Evolutionary conservation across 2,888 invertebrate species (phyloP), one percentile per base, ranked within the genome.

Genomic region (Caenorhabditis becei): DNA sequence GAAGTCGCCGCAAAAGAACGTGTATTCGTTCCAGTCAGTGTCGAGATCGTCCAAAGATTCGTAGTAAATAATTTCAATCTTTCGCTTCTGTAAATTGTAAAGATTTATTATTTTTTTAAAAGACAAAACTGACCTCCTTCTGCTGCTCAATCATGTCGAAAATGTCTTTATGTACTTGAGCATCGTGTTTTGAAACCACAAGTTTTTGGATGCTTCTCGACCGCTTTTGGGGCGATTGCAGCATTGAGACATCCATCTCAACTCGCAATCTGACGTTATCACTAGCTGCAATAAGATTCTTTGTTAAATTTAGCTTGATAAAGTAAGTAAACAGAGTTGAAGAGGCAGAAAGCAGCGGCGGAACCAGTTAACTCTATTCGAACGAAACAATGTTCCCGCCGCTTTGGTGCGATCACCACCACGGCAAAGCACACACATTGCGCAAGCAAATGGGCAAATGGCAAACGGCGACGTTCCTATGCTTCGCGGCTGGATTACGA

Each of bases 1-100:
- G 56, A 82, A 82, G 24, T 77, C 70, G 32, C 72, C 74, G 56
- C 82, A 82, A 26, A 82, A 82, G 58, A 82, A 82, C 24, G 77
- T 74, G 63, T 61, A 70, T 11, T 82, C 82, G 44, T 32, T 59
- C 72, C 69, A 77, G 62, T 77, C 77, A 18, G 41, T 2, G n/a
- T 28, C 59, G 23, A 81, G 32, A 16, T 81, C 81, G 11, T 72
- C 63, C 35, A 78, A 24, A 16, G 26, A 35, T 11, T 78, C 70
- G 61, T 66, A 74, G 26, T 58, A 47, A 63, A 78, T 54, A 16
- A 74, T 23, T 47, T 72, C 74, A 26, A 82, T 56, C 2, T 71
- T 62, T 63, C 77, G 65, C 16, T 66, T 75, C 80, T 74, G 59
- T 20, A 51, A 23, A 5, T 32, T 49, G 51, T 0, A 44, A 70